phyloP scores from a whole-genome alignment of 2,888 invertebrate species.

The Drosophila longiperda region DNA sequence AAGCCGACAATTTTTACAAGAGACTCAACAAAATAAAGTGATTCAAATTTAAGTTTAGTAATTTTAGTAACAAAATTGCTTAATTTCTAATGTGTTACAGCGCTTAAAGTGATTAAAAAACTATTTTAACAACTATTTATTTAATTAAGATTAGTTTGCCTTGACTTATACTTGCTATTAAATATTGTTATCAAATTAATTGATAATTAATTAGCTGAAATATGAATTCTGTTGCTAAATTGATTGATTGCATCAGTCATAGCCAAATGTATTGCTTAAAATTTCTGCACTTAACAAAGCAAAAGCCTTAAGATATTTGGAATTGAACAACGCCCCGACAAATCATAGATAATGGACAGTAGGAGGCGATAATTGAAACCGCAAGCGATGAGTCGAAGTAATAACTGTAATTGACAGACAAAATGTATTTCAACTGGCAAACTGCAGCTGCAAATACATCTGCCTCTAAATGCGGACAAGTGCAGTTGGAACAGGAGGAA shows the following conservation, averaged over 20 bases:
- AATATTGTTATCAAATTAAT: not conserved
- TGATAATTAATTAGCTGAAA: not conserved
- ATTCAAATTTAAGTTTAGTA: not conserved
- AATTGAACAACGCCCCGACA: conserved; percentile 67
- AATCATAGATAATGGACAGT: conserved; percentile 74
- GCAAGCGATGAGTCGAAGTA: conserved; percentile 65
- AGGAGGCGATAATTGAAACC: conserved; percentile 80
- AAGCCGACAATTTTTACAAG: no score
- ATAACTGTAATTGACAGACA: conserved; percentile 72
- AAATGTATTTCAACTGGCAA: conserved; percentile 41
- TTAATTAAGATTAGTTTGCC: not conserved
- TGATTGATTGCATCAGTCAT: not conserved
- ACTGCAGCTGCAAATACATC: conserved; percentile 35
- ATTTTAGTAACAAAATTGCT: not conserved
- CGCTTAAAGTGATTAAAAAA: not conserved
- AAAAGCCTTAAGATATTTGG: conserved; percentile 65
- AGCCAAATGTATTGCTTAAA: not conserved
- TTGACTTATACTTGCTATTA: not conserved
- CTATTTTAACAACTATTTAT: not conserved
- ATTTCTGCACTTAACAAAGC: conserved; percentile 18
- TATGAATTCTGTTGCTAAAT: not conserved
- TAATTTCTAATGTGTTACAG: not conserved
- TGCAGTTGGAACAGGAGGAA: conserved; percentile 37
- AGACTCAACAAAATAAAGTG: not conserved
- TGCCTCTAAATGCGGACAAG: conserved; percentile 54